phyloP scores from a whole-genome alignment of 2,888 invertebrate species.

The Drosophila suboccidentalis region DNA sequence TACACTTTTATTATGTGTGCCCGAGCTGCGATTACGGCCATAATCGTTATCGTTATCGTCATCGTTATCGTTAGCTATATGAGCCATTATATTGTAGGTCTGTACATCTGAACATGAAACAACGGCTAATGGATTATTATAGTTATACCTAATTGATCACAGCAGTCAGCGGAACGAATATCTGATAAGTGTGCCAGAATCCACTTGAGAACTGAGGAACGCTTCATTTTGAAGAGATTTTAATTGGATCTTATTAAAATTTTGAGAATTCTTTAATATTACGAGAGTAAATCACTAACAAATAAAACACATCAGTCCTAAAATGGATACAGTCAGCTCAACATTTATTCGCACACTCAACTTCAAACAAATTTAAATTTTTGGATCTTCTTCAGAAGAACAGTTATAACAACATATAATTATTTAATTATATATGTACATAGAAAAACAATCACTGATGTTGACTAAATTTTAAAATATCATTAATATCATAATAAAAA shows the following conservation, averaged over 20 bases:
- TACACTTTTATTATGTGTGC: conserved; percentile 49
- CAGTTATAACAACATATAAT: too few species aligned
- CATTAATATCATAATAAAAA: too few species aligned
- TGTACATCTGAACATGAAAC: conserved; percentile 5
- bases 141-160: conserved; percentile 7
- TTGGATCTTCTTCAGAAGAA: too few species aligned
- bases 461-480: too few species aligned
- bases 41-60: conserved; percentile 49
- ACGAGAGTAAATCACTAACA: background rate
- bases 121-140: conserved; percentile 31
- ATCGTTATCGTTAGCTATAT: conserved; percentile 44
- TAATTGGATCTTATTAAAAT: conserved; percentile 14
- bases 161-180: background rate
- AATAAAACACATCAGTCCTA: background rate
- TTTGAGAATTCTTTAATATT: background rate
- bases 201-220: background rate
- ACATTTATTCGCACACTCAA: background rate
- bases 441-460: too few species aligned
- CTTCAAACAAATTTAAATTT: background rate
- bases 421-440: too few species aligned
- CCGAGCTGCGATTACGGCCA: conserved; percentile 35
- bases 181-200: conserved; percentile 6
- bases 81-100: conserved; percentile 25
- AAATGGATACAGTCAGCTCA: background rate
- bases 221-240: conserved; percentile 5